Conservation (phyloP, 1,140 invertebrate genomes). For the Telenomus remus region DNA sequence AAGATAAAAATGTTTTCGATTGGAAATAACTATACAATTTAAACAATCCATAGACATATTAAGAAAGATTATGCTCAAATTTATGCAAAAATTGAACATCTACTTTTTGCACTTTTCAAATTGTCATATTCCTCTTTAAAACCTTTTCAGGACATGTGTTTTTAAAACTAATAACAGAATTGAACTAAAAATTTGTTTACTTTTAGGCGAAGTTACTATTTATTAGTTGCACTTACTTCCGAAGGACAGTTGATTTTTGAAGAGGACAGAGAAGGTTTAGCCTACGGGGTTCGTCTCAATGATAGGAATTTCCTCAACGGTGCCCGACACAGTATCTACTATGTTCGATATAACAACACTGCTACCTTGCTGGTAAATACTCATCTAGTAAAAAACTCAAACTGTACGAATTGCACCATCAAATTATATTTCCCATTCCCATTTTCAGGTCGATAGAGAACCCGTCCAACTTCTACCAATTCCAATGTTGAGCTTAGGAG, state of each 20-base stretch:
- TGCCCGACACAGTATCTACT: conserved; percentile 90
- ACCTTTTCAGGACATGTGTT: too few species aligned
- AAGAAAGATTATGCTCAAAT: too few species aligned
- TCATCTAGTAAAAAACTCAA: not conserved
- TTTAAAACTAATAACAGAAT: too few species aligned
- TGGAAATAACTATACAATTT: too few species aligned
- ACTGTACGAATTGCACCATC: too few species aligned
- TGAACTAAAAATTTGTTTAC: too few species aligned
- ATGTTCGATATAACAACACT: conserved; percentile 82
- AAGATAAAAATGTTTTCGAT: too few species aligned
- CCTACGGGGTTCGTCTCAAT: conserved; percentile 82
- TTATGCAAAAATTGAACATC: too few species aligned
- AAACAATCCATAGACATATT: too few species aligned
- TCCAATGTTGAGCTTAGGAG: conserved; percentile 80
- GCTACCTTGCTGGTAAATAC: conserved; percentile 79
- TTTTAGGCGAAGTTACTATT: conserved; percentile 85
- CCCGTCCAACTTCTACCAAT: conserved; percentile 81
- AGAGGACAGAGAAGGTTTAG: conserved; percentile 86
- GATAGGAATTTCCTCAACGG: conserved; percentile 88
- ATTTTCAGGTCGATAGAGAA: conserved; percentile 81
- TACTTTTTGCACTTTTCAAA: too few species aligned
- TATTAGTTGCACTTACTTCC: conserved; percentile 85
- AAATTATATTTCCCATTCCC: too few species aligned
- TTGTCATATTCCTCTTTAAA: too few species aligned
- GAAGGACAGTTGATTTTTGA: conserved; percentile 89